These are phyloP conservation scores for Ophonus ardosiacus DNA, from an alignment of 2,888 invertebrate species.

Conservation along the genomic window DNA sequence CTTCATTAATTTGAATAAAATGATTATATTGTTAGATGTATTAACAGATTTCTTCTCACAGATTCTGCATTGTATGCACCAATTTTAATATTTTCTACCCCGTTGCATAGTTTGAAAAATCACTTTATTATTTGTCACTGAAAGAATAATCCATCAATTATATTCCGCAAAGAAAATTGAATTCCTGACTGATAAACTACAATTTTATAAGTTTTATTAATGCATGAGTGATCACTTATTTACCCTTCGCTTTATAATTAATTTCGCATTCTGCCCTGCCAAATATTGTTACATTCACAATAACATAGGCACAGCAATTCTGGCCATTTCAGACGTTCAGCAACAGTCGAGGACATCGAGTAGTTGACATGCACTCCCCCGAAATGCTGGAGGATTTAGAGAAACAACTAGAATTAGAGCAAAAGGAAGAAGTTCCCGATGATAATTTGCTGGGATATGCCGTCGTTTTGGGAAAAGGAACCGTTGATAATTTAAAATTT, in stretches of 20 bases:
- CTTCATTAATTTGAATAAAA: too few relatives aligned
- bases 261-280: constrained; percentile 8
- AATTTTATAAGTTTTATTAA: constrained; percentile 27
- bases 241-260: background rate
- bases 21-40: too few relatives aligned
- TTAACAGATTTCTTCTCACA: too few relatives aligned
- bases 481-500: constrained; percentile 79
- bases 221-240: constrained; percentile 19
- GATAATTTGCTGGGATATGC: constrained; percentile 65
- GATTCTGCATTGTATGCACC: background rate
- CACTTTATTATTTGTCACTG: constrained; percentile 50
- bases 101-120: constrained; percentile 31
- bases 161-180: constrained; percentile 36
- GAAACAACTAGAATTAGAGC: constrained; percentile 68
- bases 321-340: constrained; percentile 89
- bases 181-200: constrained; percentile 28
- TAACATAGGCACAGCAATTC: constrained; percentile 84
- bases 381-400: constrained; percentile 72
- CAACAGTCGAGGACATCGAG: constrained; percentile 85
- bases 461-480: constrained; percentile 74
- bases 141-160: constrained; percentile 38
- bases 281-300: constrained; percentile 66
- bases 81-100: background rate
- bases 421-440: constrained; percentile 74
- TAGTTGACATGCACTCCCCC: constrained; percentile 77